Evolutionary conservation across 53 echinoderm and acorn worm species (phyloP).

Genomic region (Holothuria leucospilota): DNA sequence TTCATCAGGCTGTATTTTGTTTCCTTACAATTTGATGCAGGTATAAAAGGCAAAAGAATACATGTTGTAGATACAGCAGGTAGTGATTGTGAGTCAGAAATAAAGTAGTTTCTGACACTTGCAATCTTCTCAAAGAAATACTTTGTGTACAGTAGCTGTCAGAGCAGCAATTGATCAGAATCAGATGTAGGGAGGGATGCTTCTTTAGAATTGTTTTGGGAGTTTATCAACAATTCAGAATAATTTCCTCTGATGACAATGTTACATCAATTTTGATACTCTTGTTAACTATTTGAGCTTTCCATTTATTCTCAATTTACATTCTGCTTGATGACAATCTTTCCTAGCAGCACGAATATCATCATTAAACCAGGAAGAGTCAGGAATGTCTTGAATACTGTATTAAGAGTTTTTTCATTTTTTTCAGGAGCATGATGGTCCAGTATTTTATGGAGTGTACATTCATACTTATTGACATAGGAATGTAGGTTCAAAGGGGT

Average conservation of each 20-base stretch:
- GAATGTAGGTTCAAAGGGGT: too few relatives aligned
- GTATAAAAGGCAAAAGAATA: neutral
- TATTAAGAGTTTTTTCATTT: neutral
- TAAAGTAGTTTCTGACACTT: neutral
- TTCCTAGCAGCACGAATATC: slow-evolving; percentile 39
- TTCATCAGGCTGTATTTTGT: neutral
- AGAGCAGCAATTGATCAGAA: slow-evolving; percentile 14
- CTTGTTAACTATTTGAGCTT: slow-evolving; percentile 9
- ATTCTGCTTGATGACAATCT: neutral
- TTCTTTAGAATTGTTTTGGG: neutral
- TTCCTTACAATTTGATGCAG: neutral
- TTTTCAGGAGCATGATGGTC: slow-evolving; percentile 4
- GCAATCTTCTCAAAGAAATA: slow-evolving; percentile 5
- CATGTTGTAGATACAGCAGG: too few relatives aligned
- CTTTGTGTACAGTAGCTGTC: slow-evolving; percentile 9
- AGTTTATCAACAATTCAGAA: neutral
- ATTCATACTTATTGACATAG: neutral
- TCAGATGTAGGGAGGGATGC: slow-evolving; percentile 20
- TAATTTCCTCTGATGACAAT: slow-evolving; percentile 27
- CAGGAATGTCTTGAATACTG: neutral
- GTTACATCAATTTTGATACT: neutral
- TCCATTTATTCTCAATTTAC: neutral
- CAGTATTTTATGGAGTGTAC: neutral
- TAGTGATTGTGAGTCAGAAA: neutral
- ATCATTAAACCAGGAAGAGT: slow-evolving; percentile 35